Evolutionary conservation across 2,113 vertebrate genomes (phyloP).

Genomic region (Hymenochirus boettgeri): DNA sequence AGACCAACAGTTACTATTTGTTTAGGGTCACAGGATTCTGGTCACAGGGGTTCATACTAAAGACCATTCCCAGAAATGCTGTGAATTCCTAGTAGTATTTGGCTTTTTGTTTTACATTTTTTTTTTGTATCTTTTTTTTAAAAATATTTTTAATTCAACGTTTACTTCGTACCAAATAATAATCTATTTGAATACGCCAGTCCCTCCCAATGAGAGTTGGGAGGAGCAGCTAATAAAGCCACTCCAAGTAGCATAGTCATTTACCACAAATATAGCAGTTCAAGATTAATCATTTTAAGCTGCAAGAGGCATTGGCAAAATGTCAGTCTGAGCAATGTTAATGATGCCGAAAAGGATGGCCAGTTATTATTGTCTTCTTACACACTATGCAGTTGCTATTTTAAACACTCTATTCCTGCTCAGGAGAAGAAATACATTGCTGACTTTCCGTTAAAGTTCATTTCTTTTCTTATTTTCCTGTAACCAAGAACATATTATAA

Average conservation of each 20-base stretch:
- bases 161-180: not conserved
- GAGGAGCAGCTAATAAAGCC: not conserved
- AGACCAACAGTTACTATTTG: not conserved
- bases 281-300: conserved; percentile 14
- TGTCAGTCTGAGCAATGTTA: not conserved
- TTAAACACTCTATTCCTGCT: conserved; percentile 4
- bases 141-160: too few relatives aligned
- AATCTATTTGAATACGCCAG: not conserved
- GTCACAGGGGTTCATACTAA: not conserved
- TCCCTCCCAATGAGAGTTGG: not conserved
- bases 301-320: conserved; percentile 25
- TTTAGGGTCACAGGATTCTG: not conserved
- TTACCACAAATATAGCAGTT: conserved; percentile 5
- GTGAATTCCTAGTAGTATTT: conserved; percentile 5
- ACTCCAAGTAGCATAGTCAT: conserved; percentile 6
- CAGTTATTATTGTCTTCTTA: not conserved
- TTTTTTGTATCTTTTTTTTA: too few relatives aligned
- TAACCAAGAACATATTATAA: conserved; percentile 18
- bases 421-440: conserved; percentile 20
- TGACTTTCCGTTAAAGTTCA: conserved; percentile 11
- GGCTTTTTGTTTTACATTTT: conserved; percentile 1
- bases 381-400: conserved; percentile 6
- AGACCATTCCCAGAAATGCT: not conserved
- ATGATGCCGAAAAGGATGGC: not conserved
- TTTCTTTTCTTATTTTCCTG: conserved; percentile 4